Evolutionary conservation across 2,797 vertebrate species (phyloP).

Genomic region (Craterocephalus amniculus): DNA sequence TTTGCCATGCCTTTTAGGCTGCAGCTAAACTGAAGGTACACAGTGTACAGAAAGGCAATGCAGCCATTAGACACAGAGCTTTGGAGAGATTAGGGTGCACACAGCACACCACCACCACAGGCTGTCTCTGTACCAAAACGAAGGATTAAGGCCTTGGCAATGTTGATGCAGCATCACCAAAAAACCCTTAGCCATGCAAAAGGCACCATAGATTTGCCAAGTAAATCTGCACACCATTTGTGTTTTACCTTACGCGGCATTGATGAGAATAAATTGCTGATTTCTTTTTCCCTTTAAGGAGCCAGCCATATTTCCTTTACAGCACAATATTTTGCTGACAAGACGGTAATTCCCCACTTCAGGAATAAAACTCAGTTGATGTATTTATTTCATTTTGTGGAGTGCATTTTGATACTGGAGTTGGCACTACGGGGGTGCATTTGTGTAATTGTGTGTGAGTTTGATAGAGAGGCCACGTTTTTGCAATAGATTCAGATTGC

Average conservation of each 20-base stretch:
- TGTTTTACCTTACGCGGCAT: slow-evolving; percentile 47
- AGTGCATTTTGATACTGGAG: slow-evolving; percentile 51
- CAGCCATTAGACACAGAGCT: slow-evolving; percentile 83
- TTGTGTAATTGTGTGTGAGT: slow-evolving; percentile 57
- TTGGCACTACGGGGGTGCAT: slow-evolving; percentile 58
- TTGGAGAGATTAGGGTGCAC: slow-evolving; percentile 77
- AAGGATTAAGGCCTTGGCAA: slow-evolving; percentile 72
- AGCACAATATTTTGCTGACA: slow-evolving; percentile 36
- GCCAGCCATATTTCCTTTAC: slow-evolving; percentile 34
- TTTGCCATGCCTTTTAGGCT: slow-evolving; percentile 55
- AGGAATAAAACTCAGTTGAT: slow-evolving; percentile 56
- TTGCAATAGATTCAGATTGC: slow-evolving; percentile 39
- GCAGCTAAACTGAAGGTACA: slow-evolving; percentile 64
- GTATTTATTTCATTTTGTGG: slow-evolving; percentile 62
- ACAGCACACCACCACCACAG: slow-evolving; percentile 69
- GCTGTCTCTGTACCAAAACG: slow-evolving; percentile 71
- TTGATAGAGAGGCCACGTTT: slow-evolving; percentile 32
- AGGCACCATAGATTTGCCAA: slow-evolving; percentile 35
- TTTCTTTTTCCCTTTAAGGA: slow-evolving; percentile 39
- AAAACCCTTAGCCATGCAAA: slow-evolving; percentile 47
- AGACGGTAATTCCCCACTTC: slow-evolving; percentile 51
- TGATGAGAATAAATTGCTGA: slow-evolving; percentile 55
- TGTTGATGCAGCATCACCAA: slow-evolving; percentile 48
- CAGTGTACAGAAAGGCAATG: slow-evolving; percentile 67
- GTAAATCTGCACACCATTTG: slow-evolving; percentile 38